Conservation (phyloP, 2,113 vertebrate genomes). For the Hypanus sabinus region DNA sequence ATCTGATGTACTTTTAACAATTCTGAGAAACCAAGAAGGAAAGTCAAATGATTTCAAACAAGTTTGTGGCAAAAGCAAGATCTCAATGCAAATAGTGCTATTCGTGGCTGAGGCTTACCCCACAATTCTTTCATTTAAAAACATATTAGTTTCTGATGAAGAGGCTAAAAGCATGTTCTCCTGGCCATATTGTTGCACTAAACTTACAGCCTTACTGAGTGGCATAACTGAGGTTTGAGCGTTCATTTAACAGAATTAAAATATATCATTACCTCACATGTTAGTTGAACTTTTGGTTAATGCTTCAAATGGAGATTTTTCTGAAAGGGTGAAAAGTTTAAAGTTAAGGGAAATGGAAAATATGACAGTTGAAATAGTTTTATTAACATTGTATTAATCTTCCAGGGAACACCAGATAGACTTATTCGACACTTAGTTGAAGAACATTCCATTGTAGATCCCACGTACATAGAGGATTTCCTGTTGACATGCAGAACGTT, state of each 20-base stretch:
- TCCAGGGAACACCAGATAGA: conserved; percentile 84
- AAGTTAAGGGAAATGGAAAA: neutral
- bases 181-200: neutral
- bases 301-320: neutral
- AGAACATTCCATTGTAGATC: conserved; percentile 92
- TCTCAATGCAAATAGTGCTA: neutral
- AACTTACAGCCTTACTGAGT: neutral
- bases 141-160: neutral
- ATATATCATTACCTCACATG: neutral
- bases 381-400: conserved; percentile 38
- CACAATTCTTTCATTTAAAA: neutral
- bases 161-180: neutral
- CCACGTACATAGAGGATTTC: conserved; percentile 96
- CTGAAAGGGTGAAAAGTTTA: neutral
- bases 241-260: neutral
- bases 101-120: neutral
- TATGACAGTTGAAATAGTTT: conserved; percentile 25
- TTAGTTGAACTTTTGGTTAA: neutral
- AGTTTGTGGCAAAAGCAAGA: neutral
- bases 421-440: conserved; percentile 95
- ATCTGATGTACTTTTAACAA: neutral
- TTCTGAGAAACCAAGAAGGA: neutral
- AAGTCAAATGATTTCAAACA: neutral
- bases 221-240: neutral
- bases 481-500: conserved; percentile 89